phyloP scores from a whole-genome alignment of 2,797 vertebrate species.

The Neostethus bicornis region DNA sequence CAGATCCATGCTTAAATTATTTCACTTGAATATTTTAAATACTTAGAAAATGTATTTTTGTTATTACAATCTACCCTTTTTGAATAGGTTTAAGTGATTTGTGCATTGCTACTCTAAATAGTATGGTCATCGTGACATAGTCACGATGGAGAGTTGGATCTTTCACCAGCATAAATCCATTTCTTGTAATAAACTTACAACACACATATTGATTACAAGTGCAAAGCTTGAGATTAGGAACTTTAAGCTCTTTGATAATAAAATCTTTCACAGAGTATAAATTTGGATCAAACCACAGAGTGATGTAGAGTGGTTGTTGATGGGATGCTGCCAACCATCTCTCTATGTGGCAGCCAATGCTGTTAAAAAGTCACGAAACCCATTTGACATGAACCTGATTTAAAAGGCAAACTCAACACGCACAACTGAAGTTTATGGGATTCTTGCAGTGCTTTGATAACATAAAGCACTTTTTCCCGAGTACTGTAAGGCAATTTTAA shows the following conservation, averaged over 20 bases:
- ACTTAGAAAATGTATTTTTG: constrained; percentile 37
- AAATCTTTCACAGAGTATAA: constrained; percentile 45
- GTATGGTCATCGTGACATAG: constrained; percentile 61
- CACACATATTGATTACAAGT: constrained; percentile 57
- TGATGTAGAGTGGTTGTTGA: constrained; percentile 70
- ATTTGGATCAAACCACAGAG: constrained; percentile 64
- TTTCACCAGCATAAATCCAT: constrained; percentile 50
- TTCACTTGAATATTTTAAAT: constrained; percentile 24
- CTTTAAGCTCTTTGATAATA: constrained; percentile 40
- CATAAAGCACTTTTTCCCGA: constrained; percentile 11
- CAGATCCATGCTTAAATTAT: constrained; percentile 19
- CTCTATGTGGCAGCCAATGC: constrained; percentile 72
- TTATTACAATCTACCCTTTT: constrained; percentile 32
- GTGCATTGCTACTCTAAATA: constrained; percentile 67
- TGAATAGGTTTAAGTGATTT: constrained; percentile 58
- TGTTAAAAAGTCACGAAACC: constrained; percentile 69
- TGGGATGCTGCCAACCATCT: constrained; percentile 68
- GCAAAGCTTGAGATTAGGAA: constrained; percentile 44
- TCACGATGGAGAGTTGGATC: constrained; percentile 51
- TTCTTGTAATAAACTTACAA: constrained; percentile 56
- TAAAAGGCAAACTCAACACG: constrained; percentile 70
- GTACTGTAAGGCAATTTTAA: constrained; percentile 52
- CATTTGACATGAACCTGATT: constrained; percentile 76
- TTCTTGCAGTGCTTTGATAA: constrained; percentile 75
- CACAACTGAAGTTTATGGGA: constrained; percentile 70